These are phyloP conservation scores for Nomada flava DNA, from an alignment of 2,888 invertebrate genomes.

Conservation along the genomic window DNA sequence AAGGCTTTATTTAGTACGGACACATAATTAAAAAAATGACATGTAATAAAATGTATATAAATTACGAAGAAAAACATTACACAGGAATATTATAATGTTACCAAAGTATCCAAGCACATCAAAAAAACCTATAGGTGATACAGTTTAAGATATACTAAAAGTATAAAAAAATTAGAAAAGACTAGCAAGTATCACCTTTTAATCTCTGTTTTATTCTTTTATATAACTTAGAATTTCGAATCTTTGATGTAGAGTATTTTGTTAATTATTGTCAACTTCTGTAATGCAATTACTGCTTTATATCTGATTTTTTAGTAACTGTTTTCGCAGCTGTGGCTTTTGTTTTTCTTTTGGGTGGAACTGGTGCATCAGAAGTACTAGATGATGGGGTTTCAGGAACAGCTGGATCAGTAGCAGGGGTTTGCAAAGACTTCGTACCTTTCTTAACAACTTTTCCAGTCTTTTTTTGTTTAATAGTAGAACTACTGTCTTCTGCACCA, in stretches of 20 bases:
- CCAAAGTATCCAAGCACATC: conserved; percentile 32
- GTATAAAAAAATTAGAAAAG: conserved; percentile 64
- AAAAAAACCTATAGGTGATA: conserved; percentile 50
- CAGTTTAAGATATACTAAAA: conserved; percentile 57
- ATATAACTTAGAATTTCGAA: conserved; percentile 28
- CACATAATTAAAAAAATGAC: conserved; percentile 33
- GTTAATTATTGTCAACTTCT: conserved; percentile 51
- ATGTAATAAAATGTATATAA: conserved; percentile 55
- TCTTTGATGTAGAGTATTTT: conserved; percentile 39
- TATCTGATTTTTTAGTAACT: conserved; percentile 70
- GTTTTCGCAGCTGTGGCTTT: conserved; percentile 70
- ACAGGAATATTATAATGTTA: conserved; percentile 41
- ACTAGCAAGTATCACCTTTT: conserved; percentile 66
- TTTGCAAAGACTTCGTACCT: conserved; percentile 74
- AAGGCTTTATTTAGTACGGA: conserved; percentile 47
- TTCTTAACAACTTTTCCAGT: conserved; percentile 85
- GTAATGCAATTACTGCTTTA: conserved; percentile 67
- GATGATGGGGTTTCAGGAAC: conserved; percentile 85
- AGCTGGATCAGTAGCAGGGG: conserved; percentile 83
- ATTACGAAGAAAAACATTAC: conserved; percentile 52
- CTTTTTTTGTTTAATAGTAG: conserved; percentile 84
- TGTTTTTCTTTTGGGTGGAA: conserved; percentile 84
- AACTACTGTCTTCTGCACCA: conserved; percentile 66
- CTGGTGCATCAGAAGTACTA: conserved; percentile 80
- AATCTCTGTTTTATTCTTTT: conserved; percentile 29